Evolutionary conservation across 23 tunicate genomes (phyloP), one percentile per base, ranked within the genome.

Genomic region (Ascidia mentula): DNA sequence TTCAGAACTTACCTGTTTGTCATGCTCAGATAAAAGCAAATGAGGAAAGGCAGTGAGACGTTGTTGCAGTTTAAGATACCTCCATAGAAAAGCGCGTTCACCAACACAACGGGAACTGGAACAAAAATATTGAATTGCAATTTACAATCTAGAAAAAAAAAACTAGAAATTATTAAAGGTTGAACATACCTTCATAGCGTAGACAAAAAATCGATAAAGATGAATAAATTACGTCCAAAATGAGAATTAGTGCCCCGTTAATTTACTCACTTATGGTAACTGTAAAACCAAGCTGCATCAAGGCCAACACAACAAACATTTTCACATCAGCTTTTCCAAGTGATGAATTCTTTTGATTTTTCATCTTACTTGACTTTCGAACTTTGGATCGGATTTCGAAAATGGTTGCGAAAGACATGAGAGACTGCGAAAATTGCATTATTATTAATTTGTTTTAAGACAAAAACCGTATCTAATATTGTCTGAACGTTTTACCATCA

Each of bases 211-310:
- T n/a, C n/a, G n/a, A n/a, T n/a, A n/a, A n/a, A n/a, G n/a, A n/a
- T n/a, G n/a, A n/a, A n/a, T n/a, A n/a, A n/a, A n/a, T n/a, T n/a
- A n/a, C n/a, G n/a, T n/a, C n/a, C n/a, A n/a, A n/a, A n/a, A n/a
- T n/a, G n/a, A 3, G 2, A 53, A 6, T 20, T 28, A 5, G 24
- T 28, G 65, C 15, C 28, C 22, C 22, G 24, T 20, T 20, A 3
- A 9, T 28, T 15, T 3, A 53, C 65, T 53, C 24, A 53, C 65
- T 6, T 26, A 53, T 53, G 1, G 65, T 53, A 28, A 53, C 24
- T 53, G 65, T 53, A 28, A 53, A 53, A 20, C 65, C 65, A 5
- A 53, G 65, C 13, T 53, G 65, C 65, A 53, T 53, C 65, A 53
- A 53, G 24, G 28, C 65, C 28, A 53, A 26, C 22, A 53, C 12